Base-by-base conservation (phyloP, 2,797 vertebrate species). In the Ptychobarbus kaznakovi region DNA sequence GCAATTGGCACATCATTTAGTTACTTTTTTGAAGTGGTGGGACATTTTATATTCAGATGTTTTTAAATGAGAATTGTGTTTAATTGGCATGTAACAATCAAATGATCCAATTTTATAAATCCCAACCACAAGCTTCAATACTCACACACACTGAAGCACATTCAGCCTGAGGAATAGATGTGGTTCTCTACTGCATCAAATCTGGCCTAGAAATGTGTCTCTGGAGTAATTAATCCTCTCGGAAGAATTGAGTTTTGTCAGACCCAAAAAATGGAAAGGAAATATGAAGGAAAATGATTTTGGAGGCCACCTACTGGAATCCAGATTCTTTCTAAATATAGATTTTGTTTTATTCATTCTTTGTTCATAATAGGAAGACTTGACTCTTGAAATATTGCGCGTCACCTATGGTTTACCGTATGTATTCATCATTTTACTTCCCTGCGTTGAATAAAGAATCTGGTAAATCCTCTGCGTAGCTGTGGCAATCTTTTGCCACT, bases 361-460 rank as follows among this genome's bases (percentile, higher is more conserved):
- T 46, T 28, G 35, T 76, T 66, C 13, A 51, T 63, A 40, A 35
- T 72, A 44, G 78, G 49, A 89, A 53, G 16, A n/a, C 63, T 86
- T 32, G 42, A 53, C 78, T 42, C 53, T 78, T 46, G 38, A 81
- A 75, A 88, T 68, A 81, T 84, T 86, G 68, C 81, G 85, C 86
- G 46, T 85, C 84, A 88, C 89, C 86, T 85, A 70, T 69, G 40
- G 56, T 81, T 90, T 89, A 78, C 15, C 6, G 74, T 77, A 35
- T 13, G 58, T 81, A 28, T 73, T 86, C 85, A 87, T 88, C 22
- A 9, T 65, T 56, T 86, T 87, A 28, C 63, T 53, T 84, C 61
- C 83, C 82, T 80, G 58, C 51, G 58, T 74, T 56, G 38, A 51
- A 80, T 83, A 89, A 91, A 86, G 86, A 89, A 91, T 92, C 89